phyloP scores from a whole-genome alignment of 2,113 vertebrate genomes.

The Scolopax mira region DNA sequence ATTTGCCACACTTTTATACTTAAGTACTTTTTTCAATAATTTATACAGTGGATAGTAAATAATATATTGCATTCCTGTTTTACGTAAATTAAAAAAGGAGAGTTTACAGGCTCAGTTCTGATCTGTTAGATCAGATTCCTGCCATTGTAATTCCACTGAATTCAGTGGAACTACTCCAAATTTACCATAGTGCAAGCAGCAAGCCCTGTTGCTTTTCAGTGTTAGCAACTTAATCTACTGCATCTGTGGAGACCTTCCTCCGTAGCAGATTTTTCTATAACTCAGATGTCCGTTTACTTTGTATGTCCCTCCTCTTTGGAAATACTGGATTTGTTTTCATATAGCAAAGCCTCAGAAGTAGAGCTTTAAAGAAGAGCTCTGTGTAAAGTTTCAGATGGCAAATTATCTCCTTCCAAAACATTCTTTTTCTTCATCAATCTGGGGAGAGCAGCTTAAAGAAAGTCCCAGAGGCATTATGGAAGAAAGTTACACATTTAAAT shows the following conservation, averaged over 20 bases:
- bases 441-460: neutral
- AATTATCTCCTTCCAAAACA: neutral
- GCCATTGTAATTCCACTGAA: neutral
- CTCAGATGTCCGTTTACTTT: neutral
- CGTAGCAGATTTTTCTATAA: neutral
- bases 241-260: neutral
- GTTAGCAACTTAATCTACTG: neutral
- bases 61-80: slow-evolving; percentile 66
- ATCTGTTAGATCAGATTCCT: neutral
- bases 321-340: neutral
- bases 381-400: neutral
- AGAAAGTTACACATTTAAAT: neutral
- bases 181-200: neutral
- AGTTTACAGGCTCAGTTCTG: neutral
- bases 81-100: slow-evolving; percentile 12
- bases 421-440: neutral
- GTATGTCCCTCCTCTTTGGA: neutral
- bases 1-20: slow-evolving; percentile 55
- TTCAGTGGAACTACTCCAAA: neutral
- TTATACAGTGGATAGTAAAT: slow-evolving; percentile 68
- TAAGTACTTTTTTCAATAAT: slow-evolving; percentile 60
- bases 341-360: neutral
- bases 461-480: neutral
- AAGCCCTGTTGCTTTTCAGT: slow-evolving; percentile 5
- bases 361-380: slow-evolving; percentile 19